Conservation (phyloP, 1,140 invertebrate genomes). For the Medauroidea extradentata region DNA sequence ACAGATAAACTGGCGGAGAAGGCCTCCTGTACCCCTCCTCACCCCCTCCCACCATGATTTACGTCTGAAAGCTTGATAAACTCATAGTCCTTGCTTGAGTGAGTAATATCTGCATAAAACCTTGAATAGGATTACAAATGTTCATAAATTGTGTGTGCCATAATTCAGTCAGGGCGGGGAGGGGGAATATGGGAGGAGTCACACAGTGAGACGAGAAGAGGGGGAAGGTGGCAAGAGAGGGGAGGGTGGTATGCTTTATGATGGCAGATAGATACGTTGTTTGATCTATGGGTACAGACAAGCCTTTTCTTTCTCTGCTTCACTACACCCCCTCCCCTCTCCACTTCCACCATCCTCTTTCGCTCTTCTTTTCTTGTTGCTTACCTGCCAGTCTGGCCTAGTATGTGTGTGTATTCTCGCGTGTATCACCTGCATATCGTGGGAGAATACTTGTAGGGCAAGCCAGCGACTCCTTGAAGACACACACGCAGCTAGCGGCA, state of each 20-base stretch:
- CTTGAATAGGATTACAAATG: constrained; percentile 47
- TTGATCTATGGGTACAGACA: constrained; percentile 19
- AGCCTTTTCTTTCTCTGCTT: constrained; percentile 2
- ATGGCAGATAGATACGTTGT: constrained; percentile 22
- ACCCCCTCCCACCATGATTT: constrained; percentile 34
- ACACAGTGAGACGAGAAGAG: background rate
- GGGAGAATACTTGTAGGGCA: too few relatives aligned
- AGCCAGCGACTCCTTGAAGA: too few relatives aligned
- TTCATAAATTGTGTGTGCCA: constrained; percentile 44
- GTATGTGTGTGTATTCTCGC: too few relatives aligned
- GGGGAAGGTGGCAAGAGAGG: constrained; percentile 1
- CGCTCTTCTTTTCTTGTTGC: too few relatives aligned
- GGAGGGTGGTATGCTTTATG: constrained; percentile 17
- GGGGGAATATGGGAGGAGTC: constrained; percentile 8
- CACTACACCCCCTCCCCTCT: background rate
- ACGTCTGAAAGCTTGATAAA: constrained; percentile 46
- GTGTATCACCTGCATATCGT: too few relatives aligned
- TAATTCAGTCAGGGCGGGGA: constrained; percentile 33
- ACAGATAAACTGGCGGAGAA: constrained; percentile 40
- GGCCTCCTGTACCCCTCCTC: too few relatives aligned
- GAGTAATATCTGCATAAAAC: constrained; percentile 47
- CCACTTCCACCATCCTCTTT: too few relatives aligned
- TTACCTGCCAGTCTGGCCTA: too few relatives aligned
- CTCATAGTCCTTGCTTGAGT: constrained; percentile 46
- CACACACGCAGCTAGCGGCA: too few relatives aligned